phyloP scores from a whole-genome alignment of 1,140 invertebrate species.

The Pseudomyrmex concolor region DNA sequence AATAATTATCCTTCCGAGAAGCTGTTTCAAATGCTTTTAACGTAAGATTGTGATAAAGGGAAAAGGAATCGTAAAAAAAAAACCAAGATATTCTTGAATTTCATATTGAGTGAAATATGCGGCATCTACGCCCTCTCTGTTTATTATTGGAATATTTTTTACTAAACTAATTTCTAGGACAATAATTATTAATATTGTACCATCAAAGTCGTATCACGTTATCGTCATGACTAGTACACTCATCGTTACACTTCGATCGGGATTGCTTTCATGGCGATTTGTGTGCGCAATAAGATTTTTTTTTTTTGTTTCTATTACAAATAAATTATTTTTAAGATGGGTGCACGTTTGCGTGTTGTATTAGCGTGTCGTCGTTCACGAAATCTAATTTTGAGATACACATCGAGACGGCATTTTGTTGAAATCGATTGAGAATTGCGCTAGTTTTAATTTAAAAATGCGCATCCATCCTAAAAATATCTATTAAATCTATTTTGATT shows the following conservation, averaged over 20 bases:
- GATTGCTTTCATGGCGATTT: slow-evolving; percentile 59
- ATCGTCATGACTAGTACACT: slow-evolving; percentile 73
- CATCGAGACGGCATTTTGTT: slow-evolving; percentile 34
- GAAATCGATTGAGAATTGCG: slow-evolving; percentile 3
- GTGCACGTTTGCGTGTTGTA: slow-evolving; percentile 40
- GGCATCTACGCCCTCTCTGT: slow-evolving; percentile 77
- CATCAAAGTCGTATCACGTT: slow-evolving; percentile 71
- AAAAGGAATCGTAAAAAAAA: slow-evolving; percentile 48
- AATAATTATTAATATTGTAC: slow-evolving; percentile 80
- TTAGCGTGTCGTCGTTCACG: neutral
- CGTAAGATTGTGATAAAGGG: neutral
- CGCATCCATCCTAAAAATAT: slow-evolving; percentile 48
- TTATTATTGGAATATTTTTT: slow-evolving; percentile 79
- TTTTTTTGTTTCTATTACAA: slow-evolving; percentile 33
- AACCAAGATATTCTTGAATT: slow-evolving; percentile 36
- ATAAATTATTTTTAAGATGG: slow-evolving; percentile 59
- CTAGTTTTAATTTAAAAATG: slow-evolving; percentile 40
- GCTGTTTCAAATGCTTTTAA: neutral
- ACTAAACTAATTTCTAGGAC: slow-evolving; percentile 79
- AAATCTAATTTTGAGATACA: slow-evolving; percentile 23
- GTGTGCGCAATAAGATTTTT: neutral
- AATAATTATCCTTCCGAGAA: no score
- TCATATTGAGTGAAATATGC: slow-evolving; percentile 75
- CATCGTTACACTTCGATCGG: slow-evolving; percentile 51
- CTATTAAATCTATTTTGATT: slow-evolving; percentile 66